Conservation (phyloP, 1,140 invertebrate species). For the Berghia stephanieae region DNA sequence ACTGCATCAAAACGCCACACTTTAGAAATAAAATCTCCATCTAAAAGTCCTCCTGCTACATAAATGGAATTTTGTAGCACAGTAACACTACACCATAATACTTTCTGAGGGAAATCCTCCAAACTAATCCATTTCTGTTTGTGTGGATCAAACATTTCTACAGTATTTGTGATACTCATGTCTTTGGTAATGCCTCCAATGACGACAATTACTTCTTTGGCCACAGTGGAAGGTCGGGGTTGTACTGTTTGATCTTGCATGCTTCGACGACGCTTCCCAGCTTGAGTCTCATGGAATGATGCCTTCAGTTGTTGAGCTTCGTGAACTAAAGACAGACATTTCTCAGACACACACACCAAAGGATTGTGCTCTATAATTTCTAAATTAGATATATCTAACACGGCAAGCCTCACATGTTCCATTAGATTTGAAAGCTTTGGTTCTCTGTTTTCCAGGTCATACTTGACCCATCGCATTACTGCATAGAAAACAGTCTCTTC, state of each 20-base stretch:
- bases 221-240: slow-evolving; percentile 64
- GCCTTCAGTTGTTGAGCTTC: slow-evolving; percentile 55
- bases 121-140: slow-evolving; percentile 61
- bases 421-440: slow-evolving; percentile 56
- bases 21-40: slow-evolving; percentile 55
- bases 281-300: slow-evolving; percentile 48
- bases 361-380: slow-evolving; percentile 51
- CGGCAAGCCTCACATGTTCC: slow-evolving; percentile 58
- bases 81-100: slow-evolving; percentile 56
- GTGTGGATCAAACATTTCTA: slow-evolving; percentile 63
- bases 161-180: slow-evolving; percentile 40
- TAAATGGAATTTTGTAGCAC: slow-evolving; percentile 58
- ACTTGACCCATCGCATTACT: slow-evolving; percentile 65
- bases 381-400: slow-evolving; percentile 53
- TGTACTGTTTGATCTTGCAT: slow-evolving; percentile 53
- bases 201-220: slow-evolving; percentile 62
- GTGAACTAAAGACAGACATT: slow-evolving; percentile 54
- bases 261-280: slow-evolving; percentile 55
- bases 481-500: slow-evolving; percentile 68
- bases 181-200: slow-evolving; percentile 54
- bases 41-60: slow-evolving; percentile 62
- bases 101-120: slow-evolving; percentile 54
- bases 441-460: slow-evolving; percentile 60
- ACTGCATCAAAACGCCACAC: slow-evolving; percentile 62
- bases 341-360: slow-evolving; percentile 51